A percentile compares a stretch with the other conserved stretches of the same genome.
phyloP scores from a whole-genome alignment of 2,888 invertebrate genomes.

The Ormyrus labotus region DNA sequence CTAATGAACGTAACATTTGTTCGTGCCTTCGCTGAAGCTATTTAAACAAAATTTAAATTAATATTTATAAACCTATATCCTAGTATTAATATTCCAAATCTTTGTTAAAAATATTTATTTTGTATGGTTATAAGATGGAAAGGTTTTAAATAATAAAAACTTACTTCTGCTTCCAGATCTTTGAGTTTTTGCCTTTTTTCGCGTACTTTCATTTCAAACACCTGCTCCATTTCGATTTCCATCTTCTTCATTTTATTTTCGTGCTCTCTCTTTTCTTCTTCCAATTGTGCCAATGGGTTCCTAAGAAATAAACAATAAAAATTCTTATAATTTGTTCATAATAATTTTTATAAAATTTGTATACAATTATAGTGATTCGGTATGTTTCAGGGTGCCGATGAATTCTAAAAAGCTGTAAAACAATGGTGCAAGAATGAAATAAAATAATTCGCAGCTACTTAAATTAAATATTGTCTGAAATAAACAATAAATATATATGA shows the following conservation, averaged over 20 bases:
- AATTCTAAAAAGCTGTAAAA: conserved; percentile 53
- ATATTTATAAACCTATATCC: not conserved
- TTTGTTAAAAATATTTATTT: not conserved
- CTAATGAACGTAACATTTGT: conserved; percentile 85
- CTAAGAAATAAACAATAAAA: conserved; percentile 76
- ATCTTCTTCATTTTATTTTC: conserved; percentile 98
- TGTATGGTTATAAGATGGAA: not conserved
- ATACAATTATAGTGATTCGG: conserved; percentile 29
- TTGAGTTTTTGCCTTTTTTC: conserved; percentile 97
- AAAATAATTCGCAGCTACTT: conserved; percentile 26
- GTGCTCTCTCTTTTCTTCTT: conserved; percentile 97
- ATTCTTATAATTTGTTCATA: not conserved
- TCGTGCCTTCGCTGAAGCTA: conserved; percentile 92
- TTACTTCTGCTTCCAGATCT: conserved; percentile 93
- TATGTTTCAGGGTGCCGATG: conserved; percentile 23
- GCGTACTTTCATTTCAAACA: conserved; percentile 98
- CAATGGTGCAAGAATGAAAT: conserved; percentile 38
- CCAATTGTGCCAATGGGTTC: conserved; percentile 99
- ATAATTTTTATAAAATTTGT: conserved; percentile 10
- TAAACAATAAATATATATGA: conserved; percentile 23
- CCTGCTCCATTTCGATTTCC: conserved; percentile 99
- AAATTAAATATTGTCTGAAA: conserved; percentile 20
- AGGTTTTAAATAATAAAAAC: conserved; percentile 5
- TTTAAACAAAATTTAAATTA: conserved; percentile 17
- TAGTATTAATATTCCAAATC: not conserved